Percentiles rank a stretch among this genome's conserved stretches.
phyloP scores from a whole-genome alignment of 2,888 invertebrate species.

The Pelosia muscerda region DNA sequence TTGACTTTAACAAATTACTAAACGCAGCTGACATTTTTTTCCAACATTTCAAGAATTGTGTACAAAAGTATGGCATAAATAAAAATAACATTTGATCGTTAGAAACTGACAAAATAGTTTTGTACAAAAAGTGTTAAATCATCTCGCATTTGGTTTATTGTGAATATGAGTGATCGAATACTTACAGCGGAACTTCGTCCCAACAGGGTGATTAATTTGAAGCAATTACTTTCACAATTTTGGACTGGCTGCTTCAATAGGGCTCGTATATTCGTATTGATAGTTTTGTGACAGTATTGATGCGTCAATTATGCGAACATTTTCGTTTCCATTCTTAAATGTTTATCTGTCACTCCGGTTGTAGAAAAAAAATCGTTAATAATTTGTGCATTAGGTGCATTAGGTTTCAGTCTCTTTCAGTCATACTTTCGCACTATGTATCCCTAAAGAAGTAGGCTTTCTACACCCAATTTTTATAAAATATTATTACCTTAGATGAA shows the following conservation, averaged over 20 bases:
- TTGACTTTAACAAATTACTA: slow-evolving; percentile 37
- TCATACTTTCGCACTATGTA: neutral
- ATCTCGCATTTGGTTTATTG: slow-evolving; percentile 43
- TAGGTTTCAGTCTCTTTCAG: neutral
- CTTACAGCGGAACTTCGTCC: slow-evolving; percentile 18
- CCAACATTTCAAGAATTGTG: slow-evolving; percentile 9
- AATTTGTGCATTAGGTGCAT: neutral
- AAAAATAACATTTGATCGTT: slow-evolving; percentile 12
- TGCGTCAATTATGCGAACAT: slow-evolving; percentile 32
- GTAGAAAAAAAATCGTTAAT: neutral
- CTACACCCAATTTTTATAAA: neutral
- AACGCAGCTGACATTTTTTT: slow-evolving; percentile 37
- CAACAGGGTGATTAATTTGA: slow-evolving; percentile 49
- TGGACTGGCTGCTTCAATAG: slow-evolving; percentile 28
- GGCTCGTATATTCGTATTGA: slow-evolving; percentile 32
- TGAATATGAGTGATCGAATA: slow-evolving; percentile 46
- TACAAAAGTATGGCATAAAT: slow-evolving; percentile 14
- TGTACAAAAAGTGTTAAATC: slow-evolving; percentile 40
- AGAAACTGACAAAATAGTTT: slow-evolving; percentile 42
- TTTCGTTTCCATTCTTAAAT: neutral
- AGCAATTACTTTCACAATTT: slow-evolving; percentile 41
- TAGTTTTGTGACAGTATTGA: slow-evolving; percentile 31
- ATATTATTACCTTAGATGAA: neutral
- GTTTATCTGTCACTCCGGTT: neutral
- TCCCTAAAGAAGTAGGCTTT: neutral